Percentiles rank a stretch among this genome's conserved stretches.
phyloP scores from a whole-genome alignment of 2,113 vertebrate species.

The Vulpes lagopus region DNA sequence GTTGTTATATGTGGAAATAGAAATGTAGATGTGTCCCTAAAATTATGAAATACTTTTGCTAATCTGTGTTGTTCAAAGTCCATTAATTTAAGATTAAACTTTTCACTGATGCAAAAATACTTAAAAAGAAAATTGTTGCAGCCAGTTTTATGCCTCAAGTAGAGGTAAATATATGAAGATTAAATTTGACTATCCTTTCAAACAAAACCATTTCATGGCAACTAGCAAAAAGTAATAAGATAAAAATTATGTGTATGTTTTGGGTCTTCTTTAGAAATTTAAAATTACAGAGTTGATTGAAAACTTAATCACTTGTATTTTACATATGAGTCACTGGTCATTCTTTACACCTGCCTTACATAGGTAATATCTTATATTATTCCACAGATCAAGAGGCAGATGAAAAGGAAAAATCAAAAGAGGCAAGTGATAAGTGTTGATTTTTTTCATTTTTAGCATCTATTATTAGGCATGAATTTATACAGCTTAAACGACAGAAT shows the following conservation, averaged over 20 bases:
- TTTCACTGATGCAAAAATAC: conserved; percentile 37
- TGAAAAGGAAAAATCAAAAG: conserved; percentile 87
- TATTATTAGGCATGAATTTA: conserved; percentile 56
- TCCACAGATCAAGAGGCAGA: conserved; percentile 87
- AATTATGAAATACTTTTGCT: conserved; percentile 32
- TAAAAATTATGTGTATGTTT: conserved; percentile 1
- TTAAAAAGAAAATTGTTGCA: conserved; percentile 48
- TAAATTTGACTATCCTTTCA: neutral
- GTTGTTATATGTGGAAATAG: conserved; percentile 14
- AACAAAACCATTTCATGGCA: conserved; percentile 37
- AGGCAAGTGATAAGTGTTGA: conserved; percentile 86
- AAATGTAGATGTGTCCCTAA: neutral
- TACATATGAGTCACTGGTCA: neutral
- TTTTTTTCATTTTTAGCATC: conserved; percentile 66
- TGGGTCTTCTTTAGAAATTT: conserved; percentile 40
- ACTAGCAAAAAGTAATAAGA: neutral
- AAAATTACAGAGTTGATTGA: conserved; percentile 16
- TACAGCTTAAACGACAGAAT: neutral
- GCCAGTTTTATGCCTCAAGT: neutral
- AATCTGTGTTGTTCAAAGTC: neutral
- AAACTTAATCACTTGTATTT: neutral
- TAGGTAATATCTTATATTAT: conserved; percentile 78
- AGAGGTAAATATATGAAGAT: neutral
- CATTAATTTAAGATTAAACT: conserved; percentile 48
- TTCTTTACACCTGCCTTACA: conserved; percentile 66